Percentiles rank a stretch among this genome's conserved stretches.
Evolutionary conservation across 2,113 vertebrate genomes (phyloP).

Genomic region (Pampusana beccarii): DNA sequence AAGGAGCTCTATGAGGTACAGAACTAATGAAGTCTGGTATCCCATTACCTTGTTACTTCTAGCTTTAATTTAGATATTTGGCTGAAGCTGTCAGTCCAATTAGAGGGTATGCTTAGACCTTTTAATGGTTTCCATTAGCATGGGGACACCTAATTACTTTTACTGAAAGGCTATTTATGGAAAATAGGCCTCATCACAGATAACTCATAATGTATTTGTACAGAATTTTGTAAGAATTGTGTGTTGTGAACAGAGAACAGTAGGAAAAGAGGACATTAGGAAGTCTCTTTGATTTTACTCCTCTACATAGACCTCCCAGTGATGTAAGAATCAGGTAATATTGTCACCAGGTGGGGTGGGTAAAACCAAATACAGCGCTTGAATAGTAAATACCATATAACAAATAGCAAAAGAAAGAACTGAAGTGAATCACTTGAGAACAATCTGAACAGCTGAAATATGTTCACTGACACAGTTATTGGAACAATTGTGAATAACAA

Average conservation of each 20-base stretch:
- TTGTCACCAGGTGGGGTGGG: background rate
- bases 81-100: background rate
- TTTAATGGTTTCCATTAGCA: background rate
- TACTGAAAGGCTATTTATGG: background rate
- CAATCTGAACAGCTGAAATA: slow-evolving; percentile 63
- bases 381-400: slow-evolving; percentile 18
- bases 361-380: background rate
- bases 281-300: background rate
- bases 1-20: background rate
- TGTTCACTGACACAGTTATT: slow-evolving; percentile 51
- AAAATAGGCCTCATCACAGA: background rate
- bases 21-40: background rate
- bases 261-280: background rate
- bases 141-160: background rate
- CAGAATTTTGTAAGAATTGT: background rate
- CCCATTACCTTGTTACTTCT: background rate
- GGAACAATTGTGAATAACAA: slow-evolving; percentile 63
- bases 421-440: slow-evolving; percentile 45
- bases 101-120: background rate
- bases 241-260: background rate
- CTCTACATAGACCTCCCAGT: background rate
- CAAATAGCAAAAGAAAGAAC: slow-evolving; percentile 41
- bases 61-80: background rate
- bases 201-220: background rate
- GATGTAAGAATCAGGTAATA: background rate